Base-by-base conservation (phyloP, 2,113 vertebrate species). In the Coregonus clupeaformis region DNA sequence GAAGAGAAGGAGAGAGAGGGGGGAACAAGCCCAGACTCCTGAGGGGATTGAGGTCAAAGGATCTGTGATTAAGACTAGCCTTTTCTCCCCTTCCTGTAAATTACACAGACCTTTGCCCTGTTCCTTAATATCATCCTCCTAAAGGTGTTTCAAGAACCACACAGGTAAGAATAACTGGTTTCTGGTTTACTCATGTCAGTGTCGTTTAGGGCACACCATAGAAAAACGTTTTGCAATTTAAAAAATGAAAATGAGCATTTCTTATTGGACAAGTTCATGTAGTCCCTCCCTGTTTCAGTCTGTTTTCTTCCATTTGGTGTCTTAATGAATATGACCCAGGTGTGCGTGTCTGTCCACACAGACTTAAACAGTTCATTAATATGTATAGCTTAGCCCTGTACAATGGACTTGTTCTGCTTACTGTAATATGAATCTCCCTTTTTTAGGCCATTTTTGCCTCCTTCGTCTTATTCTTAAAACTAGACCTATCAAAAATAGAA, bases 401-500 rank as follows among this genome's bases (percentile, higher is more conserved):
- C 25, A 70, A 42, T 27, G 16, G 14, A 62, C 30, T 25, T 62
- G 60, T 74, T 70, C 69, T 71, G 36, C 29, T 55, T 14, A 25
- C 47, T 65, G 27, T 20, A 36, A 72, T 63, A 30, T 12, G 52
- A 42, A 45, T 72, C n/a, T 47, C n/a, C 12, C 6, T n/a, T 68
- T 68, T 68, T 68, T 47, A 68, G 67, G 67, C 20, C 67, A 68
- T 36, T 45, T 68, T 68, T 68, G 36, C 20, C 32, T 68, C 20
- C 32, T 68, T 68, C 42, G 20, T 68, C 67, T 68, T 45, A 42
- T 68, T 47, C 67, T 47, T 68, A 25, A 24, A 68, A 47, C 67
- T 68, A 68, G 67, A 68, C 67, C 42, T 20, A 45, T 68, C 42
- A 22, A 47, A 68, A 68, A 68, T 68, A 68, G 67, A 68, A 68